A percentile compares a stretch with the other conserved stretches of the same genome.
Conservation (phyloP, 2,797 vertebrate species). For the Bradypodion pumilum region DNA sequence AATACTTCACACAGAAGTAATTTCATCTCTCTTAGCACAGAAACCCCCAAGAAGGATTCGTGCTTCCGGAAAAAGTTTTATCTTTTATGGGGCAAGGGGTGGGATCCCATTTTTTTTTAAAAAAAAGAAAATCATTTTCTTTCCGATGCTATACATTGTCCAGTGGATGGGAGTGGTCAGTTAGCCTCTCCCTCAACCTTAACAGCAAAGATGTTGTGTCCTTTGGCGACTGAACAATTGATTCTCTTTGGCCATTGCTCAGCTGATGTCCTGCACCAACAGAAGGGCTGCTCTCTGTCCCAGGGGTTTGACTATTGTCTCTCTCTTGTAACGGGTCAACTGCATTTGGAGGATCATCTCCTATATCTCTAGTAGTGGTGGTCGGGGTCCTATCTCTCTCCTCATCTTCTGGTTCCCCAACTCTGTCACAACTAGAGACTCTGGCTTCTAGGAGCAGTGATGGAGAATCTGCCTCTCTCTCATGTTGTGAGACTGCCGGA, state of each 20-base stretch:
- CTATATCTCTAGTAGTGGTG: slow-evolving; percentile 36
- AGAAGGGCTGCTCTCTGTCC: slow-evolving; percentile 27
- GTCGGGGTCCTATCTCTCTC: slow-evolving; percentile 43
- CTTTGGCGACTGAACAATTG: slow-evolving; percentile 56
- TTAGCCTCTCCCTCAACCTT: slow-evolving; percentile 71
- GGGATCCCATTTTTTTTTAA: slow-evolving; percentile 33
- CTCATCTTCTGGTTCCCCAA: slow-evolving; percentile 45
- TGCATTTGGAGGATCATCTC: slow-evolving; percentile 37
- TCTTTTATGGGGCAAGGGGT: background rate
- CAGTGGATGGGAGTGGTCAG: slow-evolving; percentile 55
- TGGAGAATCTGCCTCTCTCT: slow-evolving; percentile 32
- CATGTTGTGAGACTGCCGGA: slow-evolving; percentile 20
- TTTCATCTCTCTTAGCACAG: background rate
- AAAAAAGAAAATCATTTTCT: slow-evolving; percentile 43
- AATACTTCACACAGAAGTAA: slow-evolving; percentile 42
- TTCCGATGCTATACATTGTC: slow-evolving; percentile 56
- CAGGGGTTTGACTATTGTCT: slow-evolving; percentile 45
- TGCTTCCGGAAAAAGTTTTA: slow-evolving; percentile 1
- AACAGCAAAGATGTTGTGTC: slow-evolving; percentile 59
- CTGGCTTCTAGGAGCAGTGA: slow-evolving; percentile 41
- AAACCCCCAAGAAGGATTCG: slow-evolving; percentile 40
- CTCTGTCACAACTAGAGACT: slow-evolving; percentile 53
- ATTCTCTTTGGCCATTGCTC: slow-evolving; percentile 49
- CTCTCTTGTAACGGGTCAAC: slow-evolving; percentile 39
- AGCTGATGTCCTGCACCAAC: slow-evolving; percentile 38